These are phyloP conservation scores for Choreutis nemorana DNA, from an alignment of 2,888 invertebrate species.

Conservation along the genomic window DNA sequence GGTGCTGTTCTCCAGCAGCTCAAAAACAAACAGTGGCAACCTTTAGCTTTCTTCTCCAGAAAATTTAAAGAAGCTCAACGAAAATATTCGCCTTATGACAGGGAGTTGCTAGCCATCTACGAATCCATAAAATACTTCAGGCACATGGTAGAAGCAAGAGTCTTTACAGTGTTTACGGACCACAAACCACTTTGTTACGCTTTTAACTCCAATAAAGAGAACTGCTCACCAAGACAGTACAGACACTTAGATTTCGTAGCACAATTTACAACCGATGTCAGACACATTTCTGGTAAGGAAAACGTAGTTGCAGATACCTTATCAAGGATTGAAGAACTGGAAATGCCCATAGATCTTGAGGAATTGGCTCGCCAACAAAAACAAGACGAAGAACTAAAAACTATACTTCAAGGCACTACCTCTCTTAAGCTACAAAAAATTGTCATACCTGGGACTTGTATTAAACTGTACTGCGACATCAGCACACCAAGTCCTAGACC, in stretches of 20 bases:
- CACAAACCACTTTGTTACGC: conserved; percentile 7
- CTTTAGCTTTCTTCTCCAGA: conserved; percentile 10
- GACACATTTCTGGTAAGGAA: conserved; percentile 7
- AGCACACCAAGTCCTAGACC: conserved; percentile 11
- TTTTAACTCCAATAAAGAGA: conserved; percentile 1
- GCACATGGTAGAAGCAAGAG: conserved; percentile 9
- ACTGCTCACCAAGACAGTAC: conserved; percentile 9
- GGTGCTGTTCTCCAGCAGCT: conserved; percentile 10
- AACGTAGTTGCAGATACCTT: conserved; percentile 13
- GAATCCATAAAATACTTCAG: conserved; percentile 8
- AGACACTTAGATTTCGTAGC: conserved; percentile 13
- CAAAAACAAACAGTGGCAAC: conserved; percentile 5
- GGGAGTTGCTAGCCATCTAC: conserved; percentile 11
- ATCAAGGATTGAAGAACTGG: conserved; percentile 14
- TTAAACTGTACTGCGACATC: conserved; percentile 11
- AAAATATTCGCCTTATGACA: conserved; percentile 11
- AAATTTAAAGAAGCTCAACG: conserved; percentile 6
- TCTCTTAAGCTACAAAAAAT: not conserved
- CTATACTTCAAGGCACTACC: not conserved
- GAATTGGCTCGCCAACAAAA: conserved; percentile 1
- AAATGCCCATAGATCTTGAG: conserved; percentile 3
- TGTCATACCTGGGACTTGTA: conserved; percentile 4
- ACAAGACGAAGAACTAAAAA: conserved; percentile 3
- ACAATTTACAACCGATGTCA: conserved; percentile 9
- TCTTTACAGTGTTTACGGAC: conserved; percentile 6